Conservation (phyloP, 2,888 invertebrate species). For the Eilema depressum region DNA sequence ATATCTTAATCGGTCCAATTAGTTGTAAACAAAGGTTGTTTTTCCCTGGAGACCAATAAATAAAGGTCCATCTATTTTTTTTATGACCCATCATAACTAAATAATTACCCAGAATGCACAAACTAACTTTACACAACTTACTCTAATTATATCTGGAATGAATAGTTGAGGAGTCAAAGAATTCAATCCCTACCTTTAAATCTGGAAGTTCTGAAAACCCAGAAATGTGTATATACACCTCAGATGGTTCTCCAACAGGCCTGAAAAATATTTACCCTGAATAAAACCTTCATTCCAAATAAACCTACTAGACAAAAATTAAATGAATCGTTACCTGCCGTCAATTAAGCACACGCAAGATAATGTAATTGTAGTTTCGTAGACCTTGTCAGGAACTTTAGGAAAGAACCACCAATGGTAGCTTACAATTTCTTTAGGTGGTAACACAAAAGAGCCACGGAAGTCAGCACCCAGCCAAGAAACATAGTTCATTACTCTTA, state of each 20-base stretch:
- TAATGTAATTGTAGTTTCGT: conserved; percentile 74
- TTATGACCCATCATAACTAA: no score
- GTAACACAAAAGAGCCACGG: conserved; percentile 69
- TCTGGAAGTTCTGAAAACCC: conserved; percentile 81
- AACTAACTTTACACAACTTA: no score
- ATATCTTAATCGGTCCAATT: no score
- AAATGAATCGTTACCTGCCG: conserved; percentile 63
- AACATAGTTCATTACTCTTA: conserved; percentile 71
- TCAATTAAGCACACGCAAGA: conserved; percentile 77
- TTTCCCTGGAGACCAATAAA: background rate
- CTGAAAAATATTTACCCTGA: conserved; percentile 54
- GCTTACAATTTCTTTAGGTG: conserved; percentile 75
- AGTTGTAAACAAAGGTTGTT: no score
- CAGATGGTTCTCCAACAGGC: conserved; percentile 77
- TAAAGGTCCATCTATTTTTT: background rate
- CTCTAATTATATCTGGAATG: background rate
- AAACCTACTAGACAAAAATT: background rate
- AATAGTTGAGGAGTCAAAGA: background rate
- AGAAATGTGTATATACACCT: conserved; percentile 71
- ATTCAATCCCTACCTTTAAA: conserved; percentile 63
- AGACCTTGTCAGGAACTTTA: conserved; percentile 68
- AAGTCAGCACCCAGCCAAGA: conserved; percentile 79
- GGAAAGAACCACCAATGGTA: conserved; percentile 84
- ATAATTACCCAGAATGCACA: no score
- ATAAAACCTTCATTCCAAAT: background rate